Evolutionary conservation across 2,888 invertebrate genomes (phyloP), one percentile per base, ranked within the genome.

Genomic region (Eilema sororculum): DNA sequence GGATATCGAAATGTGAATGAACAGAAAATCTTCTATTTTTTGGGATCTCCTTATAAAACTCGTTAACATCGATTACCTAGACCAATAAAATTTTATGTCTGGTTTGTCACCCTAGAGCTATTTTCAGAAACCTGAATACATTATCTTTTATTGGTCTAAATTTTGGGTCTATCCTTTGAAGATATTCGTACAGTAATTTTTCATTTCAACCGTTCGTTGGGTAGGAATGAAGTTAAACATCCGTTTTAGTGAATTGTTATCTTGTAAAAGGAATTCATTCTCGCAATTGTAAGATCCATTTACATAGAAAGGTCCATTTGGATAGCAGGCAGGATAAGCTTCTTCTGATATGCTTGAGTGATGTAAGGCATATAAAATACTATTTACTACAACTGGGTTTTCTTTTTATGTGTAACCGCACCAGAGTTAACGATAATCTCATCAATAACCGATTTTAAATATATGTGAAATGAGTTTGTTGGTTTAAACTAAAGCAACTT

Each of bases 261-360:
- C n/a, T n/a, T 52, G n/a, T 52, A 52, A 52, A 52, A 52, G 52
- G 52, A 52, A 52, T n/a, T 52, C n/a, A 52, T 52, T 52, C 52
- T 52, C n/a, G n/a, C 20, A 52, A 52, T 52, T 52, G 46, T 46
- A 46, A 46, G 20, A 46, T 52, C 20, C 52, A 52, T 52, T 52
- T 52, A 52, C 52, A 52, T 52, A 52, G 52, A 52, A 52, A 52
- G 20, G n/a, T 52, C 52, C n/a, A 52, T 52, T 52, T n/a, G n/a
- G n/a, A 52, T 52, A 52, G 52, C 52, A 52, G n/a, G 52, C n/a
- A 52, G n/a, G 52, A n/a, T 52, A n/a, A 52, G 52, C n/a, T 52
- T n/a, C 9, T 52, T 20, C n/a, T 52, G 52, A 52, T 52, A 52
- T 52, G n/a, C 52, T 52, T 52, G n/a, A 52, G 9, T 52, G 52